These are phyloP conservation scores for Leptopterna dolabrata DNA, from an alignment of 2,888 invertebrate species.

Conservation along the genomic window DNA sequence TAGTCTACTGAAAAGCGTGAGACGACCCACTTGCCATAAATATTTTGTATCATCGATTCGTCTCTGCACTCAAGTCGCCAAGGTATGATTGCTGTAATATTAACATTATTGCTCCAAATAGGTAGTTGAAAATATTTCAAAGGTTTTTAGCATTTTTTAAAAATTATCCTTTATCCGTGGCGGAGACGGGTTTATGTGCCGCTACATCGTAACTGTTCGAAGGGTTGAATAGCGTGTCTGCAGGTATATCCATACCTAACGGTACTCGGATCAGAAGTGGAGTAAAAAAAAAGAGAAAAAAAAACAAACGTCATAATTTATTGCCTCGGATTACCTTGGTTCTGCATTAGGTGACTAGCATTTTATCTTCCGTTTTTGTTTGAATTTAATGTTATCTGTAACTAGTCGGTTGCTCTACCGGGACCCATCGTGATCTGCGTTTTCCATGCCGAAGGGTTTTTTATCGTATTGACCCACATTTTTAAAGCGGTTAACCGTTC, in stretches of 20 bases:
- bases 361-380: not conserved
- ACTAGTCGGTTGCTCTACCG: not conserved
- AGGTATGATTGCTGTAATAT: not conserved
- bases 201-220: not conserved
- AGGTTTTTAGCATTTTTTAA: not conserved
- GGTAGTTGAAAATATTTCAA: too few relatives aligned
- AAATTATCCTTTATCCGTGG: not conserved
- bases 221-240: not conserved
- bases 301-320: not conserved
- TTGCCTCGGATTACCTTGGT: not conserved
- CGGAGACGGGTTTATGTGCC: not conserved
- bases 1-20: not conserved
- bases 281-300: not conserved
- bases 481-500: slow-evolving; percentile 6
- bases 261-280: not conserved
- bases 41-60: not conserved
- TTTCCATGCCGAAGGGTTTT: not conserved
- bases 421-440: not conserved
- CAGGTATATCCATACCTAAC: slow-evolving; percentile 15
- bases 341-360: not conserved
- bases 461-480: not conserved
- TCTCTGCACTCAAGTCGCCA: not conserved
- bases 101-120: not conserved
- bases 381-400: not conserved
- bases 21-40: not conserved